Conservation (phyloP, 1,140 invertebrate species). For the Apis florea region DNA sequence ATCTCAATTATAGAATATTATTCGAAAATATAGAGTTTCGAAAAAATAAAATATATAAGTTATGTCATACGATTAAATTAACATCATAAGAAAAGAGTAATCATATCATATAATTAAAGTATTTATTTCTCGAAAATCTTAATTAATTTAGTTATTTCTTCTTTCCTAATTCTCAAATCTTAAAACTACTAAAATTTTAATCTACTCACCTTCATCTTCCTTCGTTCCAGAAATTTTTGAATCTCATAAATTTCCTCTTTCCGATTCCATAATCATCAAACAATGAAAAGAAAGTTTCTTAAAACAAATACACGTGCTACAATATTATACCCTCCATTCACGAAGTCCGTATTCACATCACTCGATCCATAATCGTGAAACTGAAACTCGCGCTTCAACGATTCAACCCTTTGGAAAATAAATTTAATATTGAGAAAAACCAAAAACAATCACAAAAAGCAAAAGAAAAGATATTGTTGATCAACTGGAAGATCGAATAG, state of each 20-base stretch:
- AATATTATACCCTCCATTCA: not conserved
- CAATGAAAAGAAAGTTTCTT: not conserved
- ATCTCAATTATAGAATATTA: too few relatives aligned
- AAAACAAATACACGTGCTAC: not conserved
- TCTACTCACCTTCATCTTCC: slow-evolving; percentile 32
- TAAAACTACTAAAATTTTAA: not conserved
- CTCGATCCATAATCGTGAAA: not conserved
- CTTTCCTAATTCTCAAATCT: too few relatives aligned
- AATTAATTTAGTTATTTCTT: too few relatives aligned
- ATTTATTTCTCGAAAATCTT: too few relatives aligned
- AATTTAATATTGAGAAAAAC: not conserved
- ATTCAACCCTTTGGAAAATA: not conserved
- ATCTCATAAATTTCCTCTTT: not conserved
- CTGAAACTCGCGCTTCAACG: slow-evolving; percentile 1
- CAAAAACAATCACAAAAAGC: not conserved
- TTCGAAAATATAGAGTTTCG: too few relatives aligned
- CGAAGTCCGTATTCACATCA: slow-evolving; percentile 11
- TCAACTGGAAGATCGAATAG: slow-evolving; percentile 6
- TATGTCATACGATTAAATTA: too few relatives aligned
- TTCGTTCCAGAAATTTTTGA: not conserved
- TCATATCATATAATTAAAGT: not conserved
- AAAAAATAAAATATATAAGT: too few relatives aligned
- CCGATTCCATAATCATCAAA: not conserved
- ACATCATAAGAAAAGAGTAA: too few relatives aligned
- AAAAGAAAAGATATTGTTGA: not conserved